Evolutionary conservation across 2,888 invertebrate genomes (phyloP), one percentile per base, ranked within the genome.

Genomic region (Penaeus monodon): DNA sequence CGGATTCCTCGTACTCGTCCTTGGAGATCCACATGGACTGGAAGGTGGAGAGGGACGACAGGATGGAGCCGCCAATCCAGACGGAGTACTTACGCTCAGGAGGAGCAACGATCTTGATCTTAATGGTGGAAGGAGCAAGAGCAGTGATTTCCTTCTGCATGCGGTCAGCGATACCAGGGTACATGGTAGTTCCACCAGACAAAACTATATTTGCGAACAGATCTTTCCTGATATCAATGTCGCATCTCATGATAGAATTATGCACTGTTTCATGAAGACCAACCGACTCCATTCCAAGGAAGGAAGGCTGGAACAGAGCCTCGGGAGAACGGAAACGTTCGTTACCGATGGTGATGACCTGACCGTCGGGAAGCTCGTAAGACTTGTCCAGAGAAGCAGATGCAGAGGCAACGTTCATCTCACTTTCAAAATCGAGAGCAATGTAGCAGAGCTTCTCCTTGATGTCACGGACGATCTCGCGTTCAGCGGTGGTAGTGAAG

Each of bases 361-460:
- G 96, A 92, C 97, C 97, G 94, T 96, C 97, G 93, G 97, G 97
- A 94, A 97, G 95, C 93, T 97, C 96, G 94, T 97, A 97, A 92
- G 86, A 86, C 27, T 86, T 86, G 68, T 86, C 86, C 22, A 86
- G 17, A 57, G 57, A 57, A 20, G 57, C 14, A 57, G 57, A 57
- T 57, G 57, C 57, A 57, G 57, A 57, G 17, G 57, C 57, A 57
- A 57, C 57, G 17, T 57, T 57, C 57, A 57, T 57, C 57, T 57
- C 57, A 57, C 57, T 57, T 57, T 57, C 57, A 57, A 57, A 57
- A 20, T 57, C 57, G 57, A 57, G 57, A 57, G 57, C 57, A 57
- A 89, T 83, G 38, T 89, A 89, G 65, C 90, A 88, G 12, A 90
- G 81, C 64, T 90, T 90, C 66, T 90, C 89, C 83, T 90, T 90